These are phyloP conservation scores for Bombyx mori DNA, from an alignment of 1,140 invertebrate genomes.

Conservation along the genomic window DNA sequence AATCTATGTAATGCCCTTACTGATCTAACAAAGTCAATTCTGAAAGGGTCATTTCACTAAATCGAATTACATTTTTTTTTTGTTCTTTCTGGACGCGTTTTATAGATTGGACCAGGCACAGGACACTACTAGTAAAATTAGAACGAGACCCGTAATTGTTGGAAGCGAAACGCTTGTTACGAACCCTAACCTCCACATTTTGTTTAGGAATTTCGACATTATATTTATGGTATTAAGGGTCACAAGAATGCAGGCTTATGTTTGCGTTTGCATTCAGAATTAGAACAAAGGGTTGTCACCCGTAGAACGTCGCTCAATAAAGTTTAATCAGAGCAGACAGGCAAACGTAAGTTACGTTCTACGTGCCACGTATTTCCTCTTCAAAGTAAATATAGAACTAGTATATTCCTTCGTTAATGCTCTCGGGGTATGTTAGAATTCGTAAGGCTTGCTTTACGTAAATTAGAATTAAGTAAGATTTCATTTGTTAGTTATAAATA, in stretches of 20 bases:
- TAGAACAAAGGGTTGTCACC: constrained; percentile 42
- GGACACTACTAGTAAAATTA: constrained; percentile 35
- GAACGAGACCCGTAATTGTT: constrained; percentile 32
- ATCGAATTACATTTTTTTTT: constrained; percentile 26
- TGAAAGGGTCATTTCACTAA: constrained; percentile 17
- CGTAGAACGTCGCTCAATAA: constrained; percentile 33
- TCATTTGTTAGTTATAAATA: too few species aligned
- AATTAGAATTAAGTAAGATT: too few species aligned
- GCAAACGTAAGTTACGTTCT: constrained; percentile 21
- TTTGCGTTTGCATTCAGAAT: constrained; percentile 23
- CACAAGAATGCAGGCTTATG: constrained; percentile 5
- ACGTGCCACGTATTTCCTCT: constrained; percentile 5
- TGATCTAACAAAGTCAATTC: background rate
- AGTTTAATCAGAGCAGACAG: constrained; percentile 35
- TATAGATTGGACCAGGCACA: constrained; percentile 20
- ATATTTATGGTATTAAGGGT: constrained; percentile 3
- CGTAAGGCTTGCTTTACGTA: too few species aligned
- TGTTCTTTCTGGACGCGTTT: constrained; percentile 14
- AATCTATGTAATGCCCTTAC: background rate
- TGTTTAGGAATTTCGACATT: constrained; percentile 10
- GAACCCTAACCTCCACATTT: too few species aligned
- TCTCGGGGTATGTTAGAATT: too few species aligned
- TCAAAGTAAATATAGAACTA: too few species aligned
- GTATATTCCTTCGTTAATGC: too few species aligned
- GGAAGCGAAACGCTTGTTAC: constrained; percentile 23